Evolutionary conservation across 2,113 vertebrate species (phyloP), one percentile per base, ranked within the genome.

Genomic region (Limnothrissa miodon): DNA sequence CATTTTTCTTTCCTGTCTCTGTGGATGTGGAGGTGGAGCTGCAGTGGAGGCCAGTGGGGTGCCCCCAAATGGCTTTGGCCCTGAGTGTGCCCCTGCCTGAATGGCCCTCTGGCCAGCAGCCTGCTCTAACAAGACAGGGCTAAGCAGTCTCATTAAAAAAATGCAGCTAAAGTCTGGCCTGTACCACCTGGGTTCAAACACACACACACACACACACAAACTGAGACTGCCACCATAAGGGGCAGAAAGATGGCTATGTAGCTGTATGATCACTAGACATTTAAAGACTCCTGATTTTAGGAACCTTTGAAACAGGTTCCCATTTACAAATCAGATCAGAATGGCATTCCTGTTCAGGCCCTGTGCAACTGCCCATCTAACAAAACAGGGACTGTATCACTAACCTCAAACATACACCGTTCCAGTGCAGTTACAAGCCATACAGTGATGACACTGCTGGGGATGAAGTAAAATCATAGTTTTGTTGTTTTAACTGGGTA

Each of bases 121-220:
- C 33, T 78, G 79, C 82, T 81, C 42, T n/a, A 86, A 83, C 84
- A 79, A 48, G 84, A 59, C n/a, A 45, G 36, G 83, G 81, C 81
- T 81, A 82, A 82, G 39, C 48, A 82, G 81, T 44, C 79, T 81
- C 81, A 85, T 88, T 84, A 85, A 83, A 59, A 48, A 42, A 80
- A 66, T 11, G 45, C n/a, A 21, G 81, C 56, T 42, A 45, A 15
- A 46, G 45, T 78, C 39, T 56, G 56, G 59, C 29, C 78, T 33
- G 15, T 51, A 39, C 81, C 45, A 83, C 85, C 83, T 83, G 74
- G 15, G 78, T 48, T 46, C 62, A 66, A n/a, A 66, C 81, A 33
- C 44, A 66, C 46, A 79, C 39, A 79, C 51, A 82, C 53, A 48
- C 48, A 36, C 33, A 51, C 80, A 53, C n/a, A 81, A 2, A 21